Conservation (phyloP, 2,113 vertebrate species). For the Pseudopodoces humilis region DNA sequence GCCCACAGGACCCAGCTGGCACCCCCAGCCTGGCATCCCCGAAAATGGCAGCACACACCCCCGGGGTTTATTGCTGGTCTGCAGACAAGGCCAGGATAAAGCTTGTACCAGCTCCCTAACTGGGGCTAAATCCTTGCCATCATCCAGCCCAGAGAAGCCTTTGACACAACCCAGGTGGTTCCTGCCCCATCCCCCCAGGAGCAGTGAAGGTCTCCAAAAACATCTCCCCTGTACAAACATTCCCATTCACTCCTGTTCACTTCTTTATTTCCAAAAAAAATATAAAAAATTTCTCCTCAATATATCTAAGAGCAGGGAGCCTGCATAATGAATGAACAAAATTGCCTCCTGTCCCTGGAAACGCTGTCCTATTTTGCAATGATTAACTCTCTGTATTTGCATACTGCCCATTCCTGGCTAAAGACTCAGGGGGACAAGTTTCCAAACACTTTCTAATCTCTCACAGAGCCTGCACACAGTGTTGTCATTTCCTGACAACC, state of each 20-base stretch:
- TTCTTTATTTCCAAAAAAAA: not conserved
- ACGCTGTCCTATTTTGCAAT: conserved; percentile 2
- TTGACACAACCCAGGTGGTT: fast-evolving
- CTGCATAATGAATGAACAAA: not conserved
- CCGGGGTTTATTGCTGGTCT: fast-evolving
- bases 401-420: conserved; percentile 7
- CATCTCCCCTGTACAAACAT: not conserved
- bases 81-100: not conserved
- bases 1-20: not conserved
- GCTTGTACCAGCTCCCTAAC: not conserved
- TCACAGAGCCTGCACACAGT: not conserved
- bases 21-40: not conserved
- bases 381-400: conserved; percentile 26
- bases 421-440: conserved; percentile 3
- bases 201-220: fast-evolving
- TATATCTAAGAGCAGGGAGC: not conserved
- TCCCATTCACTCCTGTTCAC: not conserved
- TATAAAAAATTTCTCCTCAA: not conserved
- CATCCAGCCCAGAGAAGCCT: not conserved
- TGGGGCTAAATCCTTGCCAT: not conserved
- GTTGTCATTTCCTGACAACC: conserved; percentile 24
- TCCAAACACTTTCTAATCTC: conserved; percentile 13
- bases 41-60: not conserved
- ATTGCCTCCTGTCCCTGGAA: conserved; percentile 12
- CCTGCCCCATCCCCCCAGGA: not conserved